A percentile compares a stretch with the other conserved stretches of the same genome.
These are phyloP conservation scores for Muscicapa adusta DNA, from an alignment of 2,113 vertebrate genomes.

Conservation along the genomic window DNA sequence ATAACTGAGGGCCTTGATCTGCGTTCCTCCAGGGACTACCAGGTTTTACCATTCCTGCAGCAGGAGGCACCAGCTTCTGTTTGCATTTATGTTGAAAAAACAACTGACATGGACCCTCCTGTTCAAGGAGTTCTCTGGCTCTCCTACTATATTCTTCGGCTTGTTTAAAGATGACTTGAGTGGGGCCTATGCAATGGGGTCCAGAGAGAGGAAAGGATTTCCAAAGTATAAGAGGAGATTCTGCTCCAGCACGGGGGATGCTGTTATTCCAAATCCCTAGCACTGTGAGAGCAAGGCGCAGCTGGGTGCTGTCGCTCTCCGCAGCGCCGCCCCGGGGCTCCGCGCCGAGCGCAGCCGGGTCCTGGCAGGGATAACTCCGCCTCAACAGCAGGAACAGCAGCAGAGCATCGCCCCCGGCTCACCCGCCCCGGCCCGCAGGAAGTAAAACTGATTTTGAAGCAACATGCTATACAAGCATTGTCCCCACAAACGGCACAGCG, in stretches of 20 bases:
- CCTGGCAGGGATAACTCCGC: neutral
- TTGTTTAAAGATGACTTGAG: neutral
- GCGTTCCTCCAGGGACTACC: neutral
- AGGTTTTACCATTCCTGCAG: neutral
- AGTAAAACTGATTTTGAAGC: neutral
- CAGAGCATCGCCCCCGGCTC: neutral
- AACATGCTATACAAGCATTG: neutral
- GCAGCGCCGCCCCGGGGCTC: too few species aligned
- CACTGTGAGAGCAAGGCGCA: rapidly evolving
- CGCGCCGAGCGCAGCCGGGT: too few species aligned
- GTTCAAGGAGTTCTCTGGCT: neutral
- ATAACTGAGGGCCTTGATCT: rapidly evolving
- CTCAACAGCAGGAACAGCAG: rapidly evolving
- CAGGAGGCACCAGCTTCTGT: neutral
- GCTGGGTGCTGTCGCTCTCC: neutral
- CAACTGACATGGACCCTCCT: neutral
- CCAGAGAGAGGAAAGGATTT: neutral
- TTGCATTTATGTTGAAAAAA: neutral
- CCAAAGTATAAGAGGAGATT: neutral
- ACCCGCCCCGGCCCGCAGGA: rapidly evolving
- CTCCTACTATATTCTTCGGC: neutral
- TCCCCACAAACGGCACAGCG: rapidly evolving
- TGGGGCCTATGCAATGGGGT: too few species aligned
- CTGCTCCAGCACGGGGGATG: neutral
- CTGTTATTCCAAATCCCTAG: neutral